A percentile compares a stretch with the other conserved stretches of the same genome.
Conservation (phyloP, 1,140 invertebrate genomes). For the Heliconius eleuchia region DNA sequence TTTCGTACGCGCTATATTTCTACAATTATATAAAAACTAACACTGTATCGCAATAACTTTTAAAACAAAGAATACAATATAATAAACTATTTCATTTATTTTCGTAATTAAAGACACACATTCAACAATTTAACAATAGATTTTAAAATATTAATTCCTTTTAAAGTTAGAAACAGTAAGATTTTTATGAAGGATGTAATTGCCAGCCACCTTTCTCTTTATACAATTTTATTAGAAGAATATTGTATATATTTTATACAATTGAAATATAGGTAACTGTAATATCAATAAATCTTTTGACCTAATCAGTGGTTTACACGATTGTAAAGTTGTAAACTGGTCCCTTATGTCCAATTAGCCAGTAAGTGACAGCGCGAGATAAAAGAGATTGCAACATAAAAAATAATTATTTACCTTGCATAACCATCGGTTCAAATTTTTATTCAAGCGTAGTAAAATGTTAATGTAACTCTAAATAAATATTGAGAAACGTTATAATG, state of each 20-base stretch:
- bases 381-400: conserved; percentile 5
- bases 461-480: too few species aligned
- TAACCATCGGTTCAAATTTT: neutral
- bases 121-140: too few species aligned
- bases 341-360: conserved; percentile 3
- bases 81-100: too few species aligned
- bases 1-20: too few species aligned
- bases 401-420: conserved; percentile 2
- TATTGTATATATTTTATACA: neutral
- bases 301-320: conserved; percentile 1
- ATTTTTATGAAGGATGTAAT: conserved; percentile 25
- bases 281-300: conserved; percentile 1
- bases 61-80: too few species aligned
- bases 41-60: too few species aligned
- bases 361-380: conserved; percentile 6
- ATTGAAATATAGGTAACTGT: neutral
- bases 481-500: too few species aligned
- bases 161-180: too few species aligned
- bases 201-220: neutral
- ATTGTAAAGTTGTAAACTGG: conserved; percentile 3
- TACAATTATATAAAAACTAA: too few species aligned
- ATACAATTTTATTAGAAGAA: neutral
- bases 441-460: neutral
- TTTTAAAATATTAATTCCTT: too few species aligned
- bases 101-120: too few species aligned